Evolutionary conservation across 2,888 invertebrate species (phyloP), one percentile per base, ranked within the genome.

Genomic region (Syrista parreyssii): DNA sequence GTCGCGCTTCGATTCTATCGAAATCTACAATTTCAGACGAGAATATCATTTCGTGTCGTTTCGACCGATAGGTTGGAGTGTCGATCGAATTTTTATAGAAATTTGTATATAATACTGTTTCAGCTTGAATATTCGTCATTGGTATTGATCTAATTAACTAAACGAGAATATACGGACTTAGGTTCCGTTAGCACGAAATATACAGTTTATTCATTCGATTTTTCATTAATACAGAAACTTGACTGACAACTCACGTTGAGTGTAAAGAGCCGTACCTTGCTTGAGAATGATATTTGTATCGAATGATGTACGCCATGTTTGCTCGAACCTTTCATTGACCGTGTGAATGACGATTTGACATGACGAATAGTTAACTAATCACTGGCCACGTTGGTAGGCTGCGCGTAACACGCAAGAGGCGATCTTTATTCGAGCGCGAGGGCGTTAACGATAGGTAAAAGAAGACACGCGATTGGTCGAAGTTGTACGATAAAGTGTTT

Each of bases 401-500:
- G 74, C n/a, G 36, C 74, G 74, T 35, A 34, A 30, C 74, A 31
- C 33, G 74, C 33, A 30, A 36, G 31, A 33, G 71, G 33, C 30
- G 71, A 71, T 32, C 33, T 71, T 71, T 15, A 11, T 71, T 34
- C 40, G 30, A 31, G 71, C 71, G 32, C 40, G 78, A 78, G 75
- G 73, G 78, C 78, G 78, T 75, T 31, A 12, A 33, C 33, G 75
- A 78, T 71, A 75, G n/a, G 75, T 36, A 34, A 71, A 11, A 69
- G 75, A 71, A 30, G 31, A 23, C 33, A 30, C 23, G 71, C 23
- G 40, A 75, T 75, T 75, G 78, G 72, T 75, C 68, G 72, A 75
- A 69, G 40, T 69, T 32, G 40, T 15, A 55, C 55, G 32, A 68
- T 74, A 30, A 33, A 55, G 68, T 33, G 23, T 12, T 32, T 73